Evolutionary conservation across 1,140 invertebrate species (phyloP).

Genomic region (Ceratosolen solmsi): DNA sequence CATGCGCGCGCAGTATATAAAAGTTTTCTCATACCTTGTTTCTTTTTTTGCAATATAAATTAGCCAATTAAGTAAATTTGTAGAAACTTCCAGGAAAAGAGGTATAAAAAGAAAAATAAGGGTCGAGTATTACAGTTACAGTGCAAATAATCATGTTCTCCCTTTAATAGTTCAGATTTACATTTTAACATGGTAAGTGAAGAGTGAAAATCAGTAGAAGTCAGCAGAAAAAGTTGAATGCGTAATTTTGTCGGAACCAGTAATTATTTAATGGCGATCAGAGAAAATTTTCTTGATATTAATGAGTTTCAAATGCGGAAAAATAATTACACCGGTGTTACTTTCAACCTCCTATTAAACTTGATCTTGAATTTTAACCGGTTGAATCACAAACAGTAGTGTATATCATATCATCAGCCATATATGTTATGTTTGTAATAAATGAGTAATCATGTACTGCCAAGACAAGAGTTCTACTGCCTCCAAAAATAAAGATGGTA

Average conservation of each 20-base stretch:
- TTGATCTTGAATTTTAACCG: not conserved
- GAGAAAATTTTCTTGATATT: not conserved
- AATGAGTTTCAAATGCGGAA: not conserved
- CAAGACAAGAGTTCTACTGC: constrained; percentile 56
- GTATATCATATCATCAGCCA: constrained; percentile 26
- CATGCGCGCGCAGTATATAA: constrained; percentile 1
- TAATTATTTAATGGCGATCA: constrained; percentile 3
- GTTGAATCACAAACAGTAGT: not conserved
- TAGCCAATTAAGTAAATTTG: not conserved
- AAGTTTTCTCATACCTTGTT: not conserved
- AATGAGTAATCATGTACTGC: constrained; percentile 60
- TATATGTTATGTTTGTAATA: constrained; percentile 55
- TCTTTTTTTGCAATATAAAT: not conserved
- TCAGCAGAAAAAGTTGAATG: not conserved
- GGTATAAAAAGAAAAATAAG: not conserved
- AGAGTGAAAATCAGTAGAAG: not conserved
- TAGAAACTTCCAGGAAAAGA: not conserved
- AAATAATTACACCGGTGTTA: not conserved
- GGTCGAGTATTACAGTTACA: not conserved
- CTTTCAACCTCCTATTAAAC: not conserved
- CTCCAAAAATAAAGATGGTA: constrained; percentile 58
- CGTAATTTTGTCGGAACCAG: not conserved
- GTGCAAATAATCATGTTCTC: not conserved
- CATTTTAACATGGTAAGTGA: not conserved
- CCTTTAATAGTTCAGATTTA: not conserved